Evolutionary conservation across 2,888 invertebrate species (phyloP).

Genomic region (Drosophila buzzatii): DNA sequence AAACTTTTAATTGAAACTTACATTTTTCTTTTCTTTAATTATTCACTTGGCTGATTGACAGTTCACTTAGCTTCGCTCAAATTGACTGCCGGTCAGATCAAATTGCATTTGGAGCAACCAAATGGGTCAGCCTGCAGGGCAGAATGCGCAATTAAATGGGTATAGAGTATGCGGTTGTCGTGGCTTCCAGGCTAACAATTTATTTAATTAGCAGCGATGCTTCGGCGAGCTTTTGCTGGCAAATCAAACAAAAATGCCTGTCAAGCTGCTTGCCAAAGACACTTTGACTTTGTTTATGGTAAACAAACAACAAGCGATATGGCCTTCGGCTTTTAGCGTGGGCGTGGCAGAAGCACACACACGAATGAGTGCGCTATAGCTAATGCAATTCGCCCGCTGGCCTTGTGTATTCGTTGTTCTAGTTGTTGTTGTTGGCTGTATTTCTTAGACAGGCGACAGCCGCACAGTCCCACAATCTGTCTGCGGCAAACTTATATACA

Average conservation of each 20-base stretch:
- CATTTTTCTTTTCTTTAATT: constrained; percentile 49
- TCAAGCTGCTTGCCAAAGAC: constrained; percentile 67
- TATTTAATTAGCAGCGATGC: constrained; percentile 63
- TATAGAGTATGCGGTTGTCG: not conserved
- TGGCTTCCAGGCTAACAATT: constrained; percentile 41
- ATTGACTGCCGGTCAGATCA: constrained; percentile 34
- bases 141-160: not conserved
- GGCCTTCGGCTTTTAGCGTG: constrained; percentile 55
- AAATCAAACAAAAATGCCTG: constrained; percentile 73
- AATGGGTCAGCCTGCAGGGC: constrained; percentile 8
- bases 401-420: constrained; percentile 37
- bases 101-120: constrained; percentile 49
- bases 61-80: constrained; percentile 29
- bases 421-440: constrained; percentile 33
- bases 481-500: constrained; percentile 37
- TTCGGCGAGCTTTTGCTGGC: constrained; percentile 46
- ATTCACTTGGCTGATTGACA: constrained; percentile 40
- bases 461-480: constrained; percentile 46
- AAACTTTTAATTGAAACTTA: not conserved
- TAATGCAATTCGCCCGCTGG: constrained; percentile 71
- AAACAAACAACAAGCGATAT: constrained; percentile 70
- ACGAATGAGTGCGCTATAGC: constrained; percentile 10
- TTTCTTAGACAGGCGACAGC: constrained; percentile 68
- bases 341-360: constrained; percentile 43
- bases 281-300: constrained; percentile 78